Base-by-base conservation (phyloP, 2,113 vertebrate genomes). In the Neodon shergylaensis region DNA sequence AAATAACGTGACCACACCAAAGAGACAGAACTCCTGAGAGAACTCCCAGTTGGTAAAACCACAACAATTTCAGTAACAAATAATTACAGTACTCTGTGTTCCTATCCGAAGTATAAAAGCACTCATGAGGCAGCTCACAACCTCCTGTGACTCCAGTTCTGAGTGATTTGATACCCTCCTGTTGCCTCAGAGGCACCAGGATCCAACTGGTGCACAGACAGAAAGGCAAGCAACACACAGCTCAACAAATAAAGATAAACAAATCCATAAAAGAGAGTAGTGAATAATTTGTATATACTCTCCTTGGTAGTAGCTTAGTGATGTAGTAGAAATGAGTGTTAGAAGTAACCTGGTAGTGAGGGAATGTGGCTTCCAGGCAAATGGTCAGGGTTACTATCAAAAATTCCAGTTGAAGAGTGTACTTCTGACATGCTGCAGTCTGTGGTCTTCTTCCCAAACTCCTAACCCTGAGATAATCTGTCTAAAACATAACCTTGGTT, bases 71-170 rank as follows among this genome's bases (percentile, higher is more conserved):
- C 54, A 86, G 5, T 94, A 54, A 76, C 61, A 97, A 39, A 47
- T 65, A 90, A 73, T 13, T 54, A 42, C 26, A 63, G 66, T 5
- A 2, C 21, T 92, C 31, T 90, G 10, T 22, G 31, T 72, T 88
- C 3, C 73, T 94, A 52, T n/a, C 33, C 44, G 22, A 19, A 97
- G 21, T 91, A 39, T 88, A 82, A 96, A 91, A 83, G n/a, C 7
- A 63, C 58, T 63, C 14, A 2, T 8, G 11, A 14, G 52, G 52
- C 22, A 8, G n/a, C 22, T 61, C n/a, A 61, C 36, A 81, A 7
- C 52, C 24, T n/a, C 36, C 36, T 42, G n/a, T 63, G n/a, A 83
- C n/a, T 42, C 24, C 14, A 63, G 58, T 42, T 61, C 58, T 83
- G 13, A 31, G 44, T 7, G 44, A 47, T 17, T 28, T 44, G 26